Evolutionary conservation across 92 coral and sea anemone species (phyloP).

Genomic region (Umimayanthus kanabou): DNA sequence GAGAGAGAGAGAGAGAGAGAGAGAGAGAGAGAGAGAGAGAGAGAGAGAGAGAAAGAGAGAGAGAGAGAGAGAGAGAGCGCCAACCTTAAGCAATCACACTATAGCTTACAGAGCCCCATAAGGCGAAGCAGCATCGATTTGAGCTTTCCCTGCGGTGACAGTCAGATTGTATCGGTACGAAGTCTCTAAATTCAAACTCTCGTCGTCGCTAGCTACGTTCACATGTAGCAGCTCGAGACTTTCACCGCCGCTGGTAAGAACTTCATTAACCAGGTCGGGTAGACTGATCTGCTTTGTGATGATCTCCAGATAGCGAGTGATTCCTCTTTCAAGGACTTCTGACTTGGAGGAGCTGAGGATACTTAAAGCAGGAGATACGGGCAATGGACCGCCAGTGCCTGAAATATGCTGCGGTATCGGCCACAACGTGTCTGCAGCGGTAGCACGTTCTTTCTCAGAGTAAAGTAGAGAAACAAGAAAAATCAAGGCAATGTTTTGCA

Average conservation of each 20-base stretch:
- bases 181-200: slow-evolving; percentile 49
- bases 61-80: no score
- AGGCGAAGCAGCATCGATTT: slow-evolving; percentile 58
- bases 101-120: slow-evolving; percentile 71
- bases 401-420: slow-evolving; percentile 59
- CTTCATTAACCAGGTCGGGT: background rate
- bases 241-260: no score
- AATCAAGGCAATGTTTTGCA: background rate
- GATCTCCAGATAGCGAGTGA: slow-evolving; percentile 73
- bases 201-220: slow-evolving; percentile 55
- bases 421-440: slow-evolving; percentile 52
- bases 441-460: background rate
- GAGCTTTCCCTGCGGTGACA: slow-evolving; percentile 37
- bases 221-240: slow-evolving; percentile 48
- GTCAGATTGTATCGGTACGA: slow-evolving; percentile 59
- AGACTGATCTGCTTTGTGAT: slow-evolving; percentile 41
- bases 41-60: no score
- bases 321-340: slow-evolving; percentile 66
- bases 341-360: slow-evolving; percentile 60
- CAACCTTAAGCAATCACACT: background rate
- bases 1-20: no score
- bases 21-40: no score
- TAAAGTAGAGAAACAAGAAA: background rate
- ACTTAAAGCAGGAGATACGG: slow-evolving; percentile 68
- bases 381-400: slow-evolving; percentile 51